Percentiles rank a stretch among this genome's conserved stretches.
Evolutionary conservation across 2,888 invertebrate genomes (phyloP).

Genomic region (Punctoribates punctum): DNA sequence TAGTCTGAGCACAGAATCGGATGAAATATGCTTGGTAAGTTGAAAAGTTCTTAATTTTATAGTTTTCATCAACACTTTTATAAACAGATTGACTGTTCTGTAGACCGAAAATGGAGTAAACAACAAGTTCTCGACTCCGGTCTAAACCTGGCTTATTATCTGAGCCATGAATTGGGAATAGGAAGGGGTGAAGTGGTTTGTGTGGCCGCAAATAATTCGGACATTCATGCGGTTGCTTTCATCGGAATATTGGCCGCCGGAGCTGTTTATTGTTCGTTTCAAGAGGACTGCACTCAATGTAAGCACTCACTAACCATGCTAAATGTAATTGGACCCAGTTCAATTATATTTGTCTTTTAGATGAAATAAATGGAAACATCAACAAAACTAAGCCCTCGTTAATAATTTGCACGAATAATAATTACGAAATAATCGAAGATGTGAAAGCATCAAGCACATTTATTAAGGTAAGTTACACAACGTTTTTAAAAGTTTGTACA

Average conservation of each 20-base stretch:
- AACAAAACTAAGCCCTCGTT: not conserved
- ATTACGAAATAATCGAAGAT: not conserved
- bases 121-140: not conserved
- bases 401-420: not conserved
- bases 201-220: not conserved
- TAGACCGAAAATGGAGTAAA: not conserved
- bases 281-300: not conserved
- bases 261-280: not conserved
- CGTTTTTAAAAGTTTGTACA: too few species aligned
- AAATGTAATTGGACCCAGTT: too few species aligned
- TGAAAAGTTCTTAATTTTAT: too few species aligned
- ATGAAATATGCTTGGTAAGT: too few species aligned
- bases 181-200: not conserved
- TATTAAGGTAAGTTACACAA: too few species aligned
- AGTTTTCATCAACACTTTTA: too few species aligned
- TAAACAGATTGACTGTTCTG: not conserved
- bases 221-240: not conserved
- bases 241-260: not conserved
- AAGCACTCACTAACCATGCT: not conserved
- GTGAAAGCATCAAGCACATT: too few species aligned
- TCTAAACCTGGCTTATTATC: constrained; percentile 18
- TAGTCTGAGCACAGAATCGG: too few species aligned
- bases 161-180: not conserved
- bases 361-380: too few species aligned
- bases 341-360: not conserved